Base-by-base conservation (phyloP, 1,140 invertebrate species). In the Drosophila busckii region DNA sequence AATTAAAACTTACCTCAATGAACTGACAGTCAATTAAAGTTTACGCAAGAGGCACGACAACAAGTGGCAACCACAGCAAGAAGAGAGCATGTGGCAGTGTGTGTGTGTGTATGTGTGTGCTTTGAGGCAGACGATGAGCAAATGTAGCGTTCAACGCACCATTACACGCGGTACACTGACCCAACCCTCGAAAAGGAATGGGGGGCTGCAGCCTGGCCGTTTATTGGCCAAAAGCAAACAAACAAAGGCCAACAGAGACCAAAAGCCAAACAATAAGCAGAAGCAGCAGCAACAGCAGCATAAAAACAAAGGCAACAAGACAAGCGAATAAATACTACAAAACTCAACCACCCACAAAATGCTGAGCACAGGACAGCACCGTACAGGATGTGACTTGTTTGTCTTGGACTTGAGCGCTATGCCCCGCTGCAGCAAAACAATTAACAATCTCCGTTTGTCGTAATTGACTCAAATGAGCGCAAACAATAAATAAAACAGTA, bases 401-500 rank as follows among this genome's bases (percentile, higher is more conserved):
- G 66, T 62, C 71, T 70, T 76, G 55, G 48, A 66, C 71, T 80
- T 71, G 54, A 71, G 45, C 46, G 42, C 20, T 29, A 9, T n/a
- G n/a, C n/a, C 25, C 29, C 23, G 41, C 28, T 50, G 40, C 15
- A 34, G 37, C 58, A 68, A 78, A 78, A 78, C 73, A 78, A 78
- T 78, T 78, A 78, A 78, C 71, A 78, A 78, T 78, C 73, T 78
- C 67, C 71, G 67, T 70, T 76, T 67, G 66, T 55, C 45, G 70
- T 78, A 78, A 78, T 78, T 78, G 73, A 78, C 73, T 78, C 73
- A 78, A 78, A 78, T 78, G 50, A 70, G 73, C 58, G 73, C 71
- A 78, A 78, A 78, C 71, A 78, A 78, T 78, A 68, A 78, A 78
- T 78, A 78, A 78, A 78, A 61, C 70, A 78, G 71, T 53, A 71